Evolutionary conservation across 2,797 vertebrate genomes (phyloP).

Genomic region (Tangara arthus): DNA sequence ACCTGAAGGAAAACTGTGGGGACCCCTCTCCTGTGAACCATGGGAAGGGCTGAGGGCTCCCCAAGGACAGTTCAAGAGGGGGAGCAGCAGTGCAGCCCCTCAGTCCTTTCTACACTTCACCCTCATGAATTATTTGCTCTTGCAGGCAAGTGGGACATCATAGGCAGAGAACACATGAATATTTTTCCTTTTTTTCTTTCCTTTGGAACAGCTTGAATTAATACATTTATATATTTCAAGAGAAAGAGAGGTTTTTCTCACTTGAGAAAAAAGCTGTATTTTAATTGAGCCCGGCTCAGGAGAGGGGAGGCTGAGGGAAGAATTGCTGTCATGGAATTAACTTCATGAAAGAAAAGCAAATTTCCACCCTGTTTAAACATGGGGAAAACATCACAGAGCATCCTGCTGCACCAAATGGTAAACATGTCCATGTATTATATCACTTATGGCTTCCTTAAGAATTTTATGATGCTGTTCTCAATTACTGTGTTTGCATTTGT

Average conservation of each 20-base stretch:
- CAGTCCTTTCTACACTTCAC: not conserved
- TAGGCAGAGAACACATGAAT: not conserved
- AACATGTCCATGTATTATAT: slow-evolving; percentile 67
- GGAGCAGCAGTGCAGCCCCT: not conserved
- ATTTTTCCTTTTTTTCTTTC: not conserved
- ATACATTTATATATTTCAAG: not conserved
- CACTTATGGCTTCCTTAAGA: slow-evolving; percentile 59
- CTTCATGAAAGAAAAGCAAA: slow-evolving; percentile 56
- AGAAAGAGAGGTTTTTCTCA: not conserved
- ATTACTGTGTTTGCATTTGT: slow-evolving; percentile 68
- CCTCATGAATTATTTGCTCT: not conserved
- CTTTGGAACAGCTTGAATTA: not conserved
- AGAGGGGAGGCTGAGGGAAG: not conserved
- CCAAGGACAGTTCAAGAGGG: not conserved
- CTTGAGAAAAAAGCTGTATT: not conserved
- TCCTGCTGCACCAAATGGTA: slow-evolving; percentile 51
- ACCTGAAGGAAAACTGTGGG: not conserved
- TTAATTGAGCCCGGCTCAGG: not conserved
- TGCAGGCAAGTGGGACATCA: not conserved
- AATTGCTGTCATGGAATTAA: slow-evolving; percentile 32
- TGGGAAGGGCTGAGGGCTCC: not conserved
- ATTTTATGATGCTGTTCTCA: slow-evolving; percentile 66
- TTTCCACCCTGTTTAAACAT: slow-evolving; percentile 48
- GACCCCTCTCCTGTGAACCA: not conserved
- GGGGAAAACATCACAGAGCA: slow-evolving; percentile 22